phyloP scores from a whole-genome alignment of 2,888 invertebrate genomes.

The Dryadula phaetusa region DNA sequence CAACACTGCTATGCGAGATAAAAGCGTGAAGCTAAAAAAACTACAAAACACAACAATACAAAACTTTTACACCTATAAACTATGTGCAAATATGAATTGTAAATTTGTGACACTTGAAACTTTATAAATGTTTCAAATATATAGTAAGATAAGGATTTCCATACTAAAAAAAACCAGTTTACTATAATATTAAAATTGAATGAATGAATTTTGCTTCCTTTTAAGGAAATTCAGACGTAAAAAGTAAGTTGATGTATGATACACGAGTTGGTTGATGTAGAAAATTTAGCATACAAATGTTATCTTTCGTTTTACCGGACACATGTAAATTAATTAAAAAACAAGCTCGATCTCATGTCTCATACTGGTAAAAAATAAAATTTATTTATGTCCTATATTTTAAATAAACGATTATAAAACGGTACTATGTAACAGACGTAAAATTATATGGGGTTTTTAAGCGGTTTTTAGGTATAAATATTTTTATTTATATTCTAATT shows the following conservation, averaged over 20 bases:
- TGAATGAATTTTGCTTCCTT: constrained; percentile 51
- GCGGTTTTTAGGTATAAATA: not conserved
- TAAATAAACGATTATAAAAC: not conserved
- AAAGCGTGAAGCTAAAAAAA: no score
- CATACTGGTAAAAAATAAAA: constrained; percentile 30
- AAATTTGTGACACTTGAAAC: not conserved
- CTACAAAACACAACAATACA: not conserved
- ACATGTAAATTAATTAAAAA: constrained; percentile 64
- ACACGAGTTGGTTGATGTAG: constrained; percentile 59
- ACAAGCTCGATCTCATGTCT: constrained; percentile 47
- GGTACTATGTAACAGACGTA: not conserved
- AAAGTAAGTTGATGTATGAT: constrained; percentile 59
- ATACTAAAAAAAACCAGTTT: constrained; percentile 8
- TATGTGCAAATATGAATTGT: not conserved
- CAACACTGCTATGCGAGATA: no score
- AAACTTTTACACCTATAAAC: constrained; percentile 4
- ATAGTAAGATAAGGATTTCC: constrained; percentile 5
- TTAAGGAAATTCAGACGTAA: constrained; percentile 59
- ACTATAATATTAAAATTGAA: constrained; percentile 38
- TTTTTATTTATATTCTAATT: no score
- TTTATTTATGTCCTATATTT: constrained; percentile 9
- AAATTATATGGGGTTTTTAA: not conserved
- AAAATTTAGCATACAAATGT: constrained; percentile 61
- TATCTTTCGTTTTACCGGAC: constrained; percentile 64
- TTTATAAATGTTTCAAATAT: not conserved